A percentile compares a stretch with the other conserved stretches of the same genome.
Evolutionary conservation across 2,113 vertebrate genomes (phyloP).

Genomic region (Elaphurus davidianus): DNA sequence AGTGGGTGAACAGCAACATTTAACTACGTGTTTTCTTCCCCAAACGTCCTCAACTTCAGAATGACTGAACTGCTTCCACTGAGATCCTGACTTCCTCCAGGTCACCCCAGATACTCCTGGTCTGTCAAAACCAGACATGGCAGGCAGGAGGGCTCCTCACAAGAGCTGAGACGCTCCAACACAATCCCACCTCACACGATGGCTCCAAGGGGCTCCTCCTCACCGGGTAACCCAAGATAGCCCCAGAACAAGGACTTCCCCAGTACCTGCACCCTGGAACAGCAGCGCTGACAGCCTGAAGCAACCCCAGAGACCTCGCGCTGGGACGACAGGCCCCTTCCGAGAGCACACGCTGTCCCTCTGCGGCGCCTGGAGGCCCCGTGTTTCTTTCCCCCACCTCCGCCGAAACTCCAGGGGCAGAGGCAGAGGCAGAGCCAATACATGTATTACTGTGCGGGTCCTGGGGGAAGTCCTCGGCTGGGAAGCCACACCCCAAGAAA

Average conservation of each 20-base stretch:
- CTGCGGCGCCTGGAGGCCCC: fast-evolving
- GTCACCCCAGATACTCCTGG: neutral
- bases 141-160: neutral
- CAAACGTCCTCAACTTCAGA: neutral
- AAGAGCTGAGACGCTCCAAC: fast-evolving
- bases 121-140: neutral
- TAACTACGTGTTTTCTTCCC: neutral
- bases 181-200: neutral
- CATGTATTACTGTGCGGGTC: neutral
- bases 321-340: neutral
- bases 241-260: too few relatives aligned
- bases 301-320: fast-evolving
- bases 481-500: neutral
- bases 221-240: fast-evolving
- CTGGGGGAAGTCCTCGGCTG: neutral
- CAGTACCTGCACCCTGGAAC: neutral
- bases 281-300: neutral
- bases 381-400: neutral
- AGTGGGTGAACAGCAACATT: neutral
- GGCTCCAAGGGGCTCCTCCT: neutral
- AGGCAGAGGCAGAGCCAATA: fast-evolving
- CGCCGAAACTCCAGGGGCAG: fast-evolving
- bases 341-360: too few relatives aligned
- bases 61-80: neutral
- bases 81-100: fast-evolving